Conservation (phyloP, 2,888 invertebrate species). For the Nymphalis polychloros region DNA sequence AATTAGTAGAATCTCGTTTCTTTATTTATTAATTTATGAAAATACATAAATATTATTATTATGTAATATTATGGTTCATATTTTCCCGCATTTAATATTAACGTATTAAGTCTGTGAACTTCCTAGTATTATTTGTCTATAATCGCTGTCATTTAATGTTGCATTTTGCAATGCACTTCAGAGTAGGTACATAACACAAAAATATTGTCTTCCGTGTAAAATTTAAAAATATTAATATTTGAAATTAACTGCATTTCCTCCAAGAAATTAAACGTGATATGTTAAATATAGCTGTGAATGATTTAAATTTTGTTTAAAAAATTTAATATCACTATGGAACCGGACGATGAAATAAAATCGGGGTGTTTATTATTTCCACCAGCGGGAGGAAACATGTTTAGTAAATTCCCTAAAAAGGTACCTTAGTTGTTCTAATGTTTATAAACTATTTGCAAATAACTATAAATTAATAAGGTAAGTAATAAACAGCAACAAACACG, state of each 20-base stretch:
- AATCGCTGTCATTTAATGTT: slow-evolving; percentile 22
- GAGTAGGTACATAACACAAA: slow-evolving; percentile 17
- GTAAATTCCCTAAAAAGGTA: slow-evolving; percentile 89
- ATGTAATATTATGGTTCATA: too few species aligned
- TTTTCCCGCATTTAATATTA: neutral
- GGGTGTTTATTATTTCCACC: slow-evolving; percentile 91
- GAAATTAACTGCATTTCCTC: slow-evolving; percentile 14
- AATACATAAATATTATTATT: too few species aligned
- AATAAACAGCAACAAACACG: slow-evolving; percentile 17
- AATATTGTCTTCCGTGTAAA: slow-evolving; percentile 29
- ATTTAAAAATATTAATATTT: slow-evolving; percentile 10
- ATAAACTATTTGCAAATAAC: neutral
- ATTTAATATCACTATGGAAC: slow-evolving; percentile 80
- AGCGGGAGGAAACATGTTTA: slow-evolving; percentile 83
- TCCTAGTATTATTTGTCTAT: neutral
- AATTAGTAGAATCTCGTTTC: too few species aligned
- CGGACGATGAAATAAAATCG: slow-evolving; percentile 87
- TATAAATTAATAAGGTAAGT: slow-evolving; percentile 1
- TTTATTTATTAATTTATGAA: too few species aligned
- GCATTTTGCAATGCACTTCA: slow-evolving; percentile 32
- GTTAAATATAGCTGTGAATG: slow-evolving; percentile 3
- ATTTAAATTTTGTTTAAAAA: slow-evolving; percentile 11
- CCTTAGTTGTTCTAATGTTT: slow-evolving; percentile 18
- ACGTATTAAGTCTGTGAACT: neutral
- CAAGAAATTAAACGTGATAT: slow-evolving; percentile 23